Percentiles rank a stretch among this genome's conserved stretches.
These are phyloP conservation scores for Avahi laniger DNA, from an alignment of 2,797 vertebrate genomes.

Conservation along the genomic window DNA sequence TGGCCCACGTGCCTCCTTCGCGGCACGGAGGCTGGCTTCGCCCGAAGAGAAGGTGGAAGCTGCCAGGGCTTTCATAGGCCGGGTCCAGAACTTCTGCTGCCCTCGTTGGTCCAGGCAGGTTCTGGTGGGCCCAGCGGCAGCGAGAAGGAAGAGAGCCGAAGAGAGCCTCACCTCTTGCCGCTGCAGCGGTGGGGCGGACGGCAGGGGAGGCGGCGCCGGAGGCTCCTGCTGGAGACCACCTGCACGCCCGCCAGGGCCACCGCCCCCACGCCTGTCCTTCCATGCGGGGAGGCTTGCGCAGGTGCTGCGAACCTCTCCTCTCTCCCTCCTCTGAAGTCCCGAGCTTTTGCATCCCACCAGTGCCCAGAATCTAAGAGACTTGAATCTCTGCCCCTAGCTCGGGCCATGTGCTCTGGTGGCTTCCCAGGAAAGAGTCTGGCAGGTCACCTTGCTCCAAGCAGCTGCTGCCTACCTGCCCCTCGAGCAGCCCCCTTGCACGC, in stretches of 20 bases:
- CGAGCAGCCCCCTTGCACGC: not conserved
- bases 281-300: fast-evolving
- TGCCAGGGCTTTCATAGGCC: not conserved
- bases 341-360: not conserved
- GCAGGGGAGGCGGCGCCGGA: fast-evolving
- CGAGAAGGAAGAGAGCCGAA: no score
- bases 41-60: not conserved
- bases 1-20: fast-evolving
- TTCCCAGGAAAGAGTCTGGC: not conserved
- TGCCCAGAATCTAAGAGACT: not conserved
- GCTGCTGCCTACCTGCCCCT: not conserved
- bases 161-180: not conserved
- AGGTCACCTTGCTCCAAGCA: fast-evolving
- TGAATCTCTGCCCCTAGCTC: not conserved
- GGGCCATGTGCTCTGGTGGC: not conserved
- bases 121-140: not conserved
- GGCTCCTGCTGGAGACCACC: not conserved
- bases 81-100: not conserved
- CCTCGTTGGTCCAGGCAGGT: not conserved
- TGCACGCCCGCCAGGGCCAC: fast-evolving
- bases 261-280: not conserved
- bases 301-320: not conserved
- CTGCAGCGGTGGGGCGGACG: no score
- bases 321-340: no score
- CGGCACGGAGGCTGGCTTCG: fast-evolving